Evolutionary conservation across 2,888 invertebrate genomes (phyloP).

Genomic region (Conchocele bisecta): DNA sequence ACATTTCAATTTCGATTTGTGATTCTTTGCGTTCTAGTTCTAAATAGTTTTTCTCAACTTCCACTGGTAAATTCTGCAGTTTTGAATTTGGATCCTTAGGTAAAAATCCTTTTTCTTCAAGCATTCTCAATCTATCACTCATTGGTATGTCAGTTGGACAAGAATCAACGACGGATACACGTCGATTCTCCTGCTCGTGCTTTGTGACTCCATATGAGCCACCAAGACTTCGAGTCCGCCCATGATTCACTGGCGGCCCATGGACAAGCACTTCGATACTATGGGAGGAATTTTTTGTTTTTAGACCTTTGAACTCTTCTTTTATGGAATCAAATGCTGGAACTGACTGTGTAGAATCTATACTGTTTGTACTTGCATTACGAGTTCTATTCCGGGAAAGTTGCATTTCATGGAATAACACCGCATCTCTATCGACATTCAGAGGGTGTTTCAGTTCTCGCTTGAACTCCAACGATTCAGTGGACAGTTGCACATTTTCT

Average conservation of each 20-base stretch:
- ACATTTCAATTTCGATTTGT: constrained; percentile 9
- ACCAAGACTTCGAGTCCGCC: constrained; percentile 12
- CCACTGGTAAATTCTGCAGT: neutral
- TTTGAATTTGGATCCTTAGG: no score
- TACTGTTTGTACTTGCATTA: constrained; percentile 69
- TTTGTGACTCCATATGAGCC: constrained; percentile 44
- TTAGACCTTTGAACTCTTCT: constrained; percentile 53
- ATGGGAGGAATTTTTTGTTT: constrained; percentile 72
- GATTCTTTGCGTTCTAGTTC: neutral
- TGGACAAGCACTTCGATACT: constrained; percentile 78
- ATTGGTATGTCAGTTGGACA: constrained; percentile 50
- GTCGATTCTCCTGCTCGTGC: constrained; percentile 13
- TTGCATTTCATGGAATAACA: constrained; percentile 77
- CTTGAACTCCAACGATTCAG: constrained; percentile 64
- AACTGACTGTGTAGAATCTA: constrained; percentile 76
- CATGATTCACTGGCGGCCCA: constrained; percentile 26
- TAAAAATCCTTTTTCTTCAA: constrained; percentile 48
- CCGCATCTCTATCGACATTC: constrained; percentile 76
- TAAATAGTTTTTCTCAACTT: neutral
- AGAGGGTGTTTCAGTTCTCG: constrained; percentile 61
- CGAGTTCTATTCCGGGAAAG: constrained; percentile 66
- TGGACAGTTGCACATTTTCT: constrained; percentile 51
- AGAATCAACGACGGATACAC: constrained; percentile 32
- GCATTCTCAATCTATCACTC: constrained; percentile 37
- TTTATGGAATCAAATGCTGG: constrained; percentile 65